These are phyloP conservation scores for Spheniscus humboldti DNA, from an alignment of 2,797 vertebrate genomes.

Conservation along the genomic window DNA sequence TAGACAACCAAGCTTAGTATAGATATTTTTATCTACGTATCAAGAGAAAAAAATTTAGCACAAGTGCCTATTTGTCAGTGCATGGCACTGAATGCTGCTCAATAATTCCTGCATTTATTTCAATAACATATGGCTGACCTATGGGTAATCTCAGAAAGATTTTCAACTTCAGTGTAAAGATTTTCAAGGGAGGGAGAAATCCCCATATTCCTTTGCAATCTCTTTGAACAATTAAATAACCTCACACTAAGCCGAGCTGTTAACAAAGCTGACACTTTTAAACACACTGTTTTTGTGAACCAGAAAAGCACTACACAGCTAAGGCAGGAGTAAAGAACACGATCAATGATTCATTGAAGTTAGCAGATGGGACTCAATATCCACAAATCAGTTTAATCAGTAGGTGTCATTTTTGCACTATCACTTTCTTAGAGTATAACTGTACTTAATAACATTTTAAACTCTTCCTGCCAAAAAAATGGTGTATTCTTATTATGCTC, in stretches of 20 bases:
- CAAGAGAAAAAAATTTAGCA: neutral
- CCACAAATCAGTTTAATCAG: constrained; percentile 45
- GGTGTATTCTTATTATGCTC: neutral
- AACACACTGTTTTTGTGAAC: neutral
- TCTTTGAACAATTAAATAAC: constrained; percentile 3
- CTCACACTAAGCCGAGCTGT: neutral
- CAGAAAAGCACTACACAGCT: neutral
- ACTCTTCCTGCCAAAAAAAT: neutral
- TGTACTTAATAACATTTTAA: constrained; percentile 19
- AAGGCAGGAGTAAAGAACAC: neutral
- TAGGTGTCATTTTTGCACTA: constrained; percentile 21
- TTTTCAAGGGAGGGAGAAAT: neutral
- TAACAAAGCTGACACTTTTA: neutral
- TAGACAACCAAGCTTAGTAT: neutral
- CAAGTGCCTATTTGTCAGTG: neutral
- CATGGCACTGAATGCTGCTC: neutral
- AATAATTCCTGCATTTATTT: neutral
- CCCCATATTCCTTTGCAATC: neutral
- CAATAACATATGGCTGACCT: neutral
- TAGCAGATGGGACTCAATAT: constrained; percentile 27
- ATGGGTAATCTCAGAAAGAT: neutral
- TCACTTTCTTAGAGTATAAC: neutral
- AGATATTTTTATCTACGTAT: neutral
- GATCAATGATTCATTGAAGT: constrained; percentile 27
- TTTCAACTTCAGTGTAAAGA: neutral